Evolutionary conservation across 2,113 vertebrate species (phyloP).

Genomic region (Bombycilla garrulus): DNA sequence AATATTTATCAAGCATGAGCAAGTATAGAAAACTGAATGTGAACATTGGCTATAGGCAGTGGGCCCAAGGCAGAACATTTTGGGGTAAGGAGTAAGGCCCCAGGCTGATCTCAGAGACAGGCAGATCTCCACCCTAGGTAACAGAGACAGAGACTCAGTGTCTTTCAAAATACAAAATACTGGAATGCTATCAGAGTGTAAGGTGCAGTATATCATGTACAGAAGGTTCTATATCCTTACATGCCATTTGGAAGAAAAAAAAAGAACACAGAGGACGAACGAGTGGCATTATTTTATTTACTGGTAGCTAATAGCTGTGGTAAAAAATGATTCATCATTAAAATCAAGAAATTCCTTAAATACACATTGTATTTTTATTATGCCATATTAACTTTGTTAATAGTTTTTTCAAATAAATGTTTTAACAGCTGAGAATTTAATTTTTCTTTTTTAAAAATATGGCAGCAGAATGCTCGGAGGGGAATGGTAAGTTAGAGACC

Average conservation of each 20-base stretch:
- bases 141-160: neutral
- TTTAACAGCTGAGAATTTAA: constrained; percentile 72
- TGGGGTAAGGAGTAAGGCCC: neutral
- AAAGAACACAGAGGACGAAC: neutral
- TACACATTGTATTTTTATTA: constrained; percentile 37
- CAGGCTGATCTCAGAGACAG: neutral
- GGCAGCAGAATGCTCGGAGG: constrained; percentile 73
- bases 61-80: neutral
- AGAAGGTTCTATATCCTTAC: neutral
- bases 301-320: neutral
- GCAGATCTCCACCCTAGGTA: neutral
- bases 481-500: constrained; percentile 76
- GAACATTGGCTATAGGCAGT: neutral
- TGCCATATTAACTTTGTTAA: constrained; percentile 19
- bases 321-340: neutral
- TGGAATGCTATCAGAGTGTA: neutral
- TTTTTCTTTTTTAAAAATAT: constrained; percentile 76
- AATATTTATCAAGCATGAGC: neutral
- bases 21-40: neutral
- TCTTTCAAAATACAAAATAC: neutral
- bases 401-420: constrained; percentile 53
- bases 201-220: neutral
- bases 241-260: neutral
- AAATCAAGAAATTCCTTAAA: neutral
- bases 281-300: neutral